Evolutionary conservation across 2,888 invertebrate species (phyloP).

Genomic region (Melieria omissa): DNA sequence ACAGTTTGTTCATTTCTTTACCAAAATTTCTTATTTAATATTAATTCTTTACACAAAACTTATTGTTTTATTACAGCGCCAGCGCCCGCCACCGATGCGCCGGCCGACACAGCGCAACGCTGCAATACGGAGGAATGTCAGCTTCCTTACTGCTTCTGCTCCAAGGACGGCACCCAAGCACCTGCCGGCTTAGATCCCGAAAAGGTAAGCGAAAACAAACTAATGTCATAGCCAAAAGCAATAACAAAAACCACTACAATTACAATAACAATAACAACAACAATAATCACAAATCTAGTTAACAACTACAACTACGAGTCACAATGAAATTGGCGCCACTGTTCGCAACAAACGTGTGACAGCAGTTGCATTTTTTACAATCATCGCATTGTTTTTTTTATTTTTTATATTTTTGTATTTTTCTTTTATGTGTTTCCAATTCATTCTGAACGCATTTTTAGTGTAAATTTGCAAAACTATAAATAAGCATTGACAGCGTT

Average conservation of each 20-base stretch:
- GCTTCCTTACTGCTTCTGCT: constrained; percentile 92
- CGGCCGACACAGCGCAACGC: constrained; percentile 80
- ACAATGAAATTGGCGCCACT: constrained; percentile 9
- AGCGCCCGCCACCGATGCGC: constrained; percentile 83
- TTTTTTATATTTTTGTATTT: no score
- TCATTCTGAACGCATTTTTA: no score
- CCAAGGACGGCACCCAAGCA: constrained; percentile 88
- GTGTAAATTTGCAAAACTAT: constrained; percentile 58
- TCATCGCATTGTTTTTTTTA: no score
- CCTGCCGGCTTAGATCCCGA: constrained; percentile 86
- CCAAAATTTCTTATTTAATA: no score
- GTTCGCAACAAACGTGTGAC: constrained; percentile 41
- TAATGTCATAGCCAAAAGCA: background rate
- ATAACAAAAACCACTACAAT: background rate
- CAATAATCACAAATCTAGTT: background rate
- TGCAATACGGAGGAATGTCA: constrained; percentile 81
- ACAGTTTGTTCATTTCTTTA: no score
- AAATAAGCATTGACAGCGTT: constrained; percentile 57
- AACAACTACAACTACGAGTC: background rate
- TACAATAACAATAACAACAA: background rate
- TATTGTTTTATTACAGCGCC: constrained; percentile 72
- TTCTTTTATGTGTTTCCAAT: no score
- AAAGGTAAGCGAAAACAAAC: constrained; percentile 72
- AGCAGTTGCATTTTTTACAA: no score
- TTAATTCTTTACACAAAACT: no score